Percentiles rank a stretch among this genome's conserved stretches.
These are phyloP conservation scores for Pollimyrus isidori DNA, from an alignment of 2,113 vertebrate genomes.

Conservation along the genomic window DNA sequence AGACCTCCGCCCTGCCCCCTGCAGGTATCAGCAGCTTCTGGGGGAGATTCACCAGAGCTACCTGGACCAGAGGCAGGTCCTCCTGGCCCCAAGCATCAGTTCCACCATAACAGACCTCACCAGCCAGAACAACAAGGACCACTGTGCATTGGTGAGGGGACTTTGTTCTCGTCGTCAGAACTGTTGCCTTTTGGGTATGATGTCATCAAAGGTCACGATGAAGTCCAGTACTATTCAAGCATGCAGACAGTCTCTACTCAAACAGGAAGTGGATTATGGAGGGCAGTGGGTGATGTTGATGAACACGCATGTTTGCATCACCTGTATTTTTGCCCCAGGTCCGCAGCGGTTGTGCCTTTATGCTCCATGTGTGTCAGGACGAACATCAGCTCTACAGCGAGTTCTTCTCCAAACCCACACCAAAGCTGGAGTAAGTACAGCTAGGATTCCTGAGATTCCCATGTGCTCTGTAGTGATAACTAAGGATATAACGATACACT, in stretches of 20 bases:
- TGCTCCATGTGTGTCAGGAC: constrained; percentile 97
- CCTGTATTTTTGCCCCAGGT: constrained; percentile 58
- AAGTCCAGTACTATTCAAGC: neutral
- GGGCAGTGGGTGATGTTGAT: neutral
- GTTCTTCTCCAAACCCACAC: constrained; percentile 88
- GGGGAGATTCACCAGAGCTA: constrained; percentile 92
- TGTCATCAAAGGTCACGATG: neutral
- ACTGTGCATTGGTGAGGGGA: constrained; percentile 83
- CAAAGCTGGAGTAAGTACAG: constrained; percentile 86
- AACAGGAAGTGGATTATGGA: neutral
- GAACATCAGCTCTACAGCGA: constrained; percentile 93
- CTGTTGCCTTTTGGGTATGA: neutral
- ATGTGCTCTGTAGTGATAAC: neutral
- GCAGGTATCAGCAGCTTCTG: constrained; percentile 85
- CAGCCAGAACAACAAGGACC: constrained; percentile 88
- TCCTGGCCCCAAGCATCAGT: constrained; percentile 83
- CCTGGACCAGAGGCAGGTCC: constrained; percentile 83
- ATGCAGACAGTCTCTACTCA: neutral
- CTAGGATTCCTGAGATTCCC: neutral
- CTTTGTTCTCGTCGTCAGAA: neutral
- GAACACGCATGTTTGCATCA: neutral
- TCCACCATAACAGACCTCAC: constrained; percentile 90
- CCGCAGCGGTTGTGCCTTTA: constrained; percentile 94
- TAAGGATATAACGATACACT: no score
- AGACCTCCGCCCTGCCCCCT: neutral